Conservation (phyloP, 2,888 invertebrate species). For the Caenorhabditis sp. region DNA sequence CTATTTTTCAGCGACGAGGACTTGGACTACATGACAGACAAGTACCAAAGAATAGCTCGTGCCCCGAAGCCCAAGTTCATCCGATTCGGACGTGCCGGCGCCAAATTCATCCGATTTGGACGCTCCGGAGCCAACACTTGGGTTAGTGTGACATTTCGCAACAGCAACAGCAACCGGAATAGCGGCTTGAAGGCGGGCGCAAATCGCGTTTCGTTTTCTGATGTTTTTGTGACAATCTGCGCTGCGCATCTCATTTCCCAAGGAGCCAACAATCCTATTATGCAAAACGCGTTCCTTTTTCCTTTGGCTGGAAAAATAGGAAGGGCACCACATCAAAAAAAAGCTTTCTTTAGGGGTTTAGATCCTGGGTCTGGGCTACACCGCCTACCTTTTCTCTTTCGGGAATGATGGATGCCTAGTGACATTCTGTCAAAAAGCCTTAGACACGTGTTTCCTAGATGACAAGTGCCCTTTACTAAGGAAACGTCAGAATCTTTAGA, state of each 20-base stretch:
- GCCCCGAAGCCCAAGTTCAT: slow-evolving; percentile 81
- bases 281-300: slow-evolving; percentile 4
- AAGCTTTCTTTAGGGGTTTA: background rate
- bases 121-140: slow-evolving; percentile 73
- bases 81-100: slow-evolving; percentile 78
- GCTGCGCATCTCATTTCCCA: background rate
- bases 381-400: background rate
- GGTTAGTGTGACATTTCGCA: slow-evolving; percentile 56
- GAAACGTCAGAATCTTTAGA: slow-evolving; percentile 32
- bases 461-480: no score
- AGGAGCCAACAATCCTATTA: slow-evolving; percentile 7
- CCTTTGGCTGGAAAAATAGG: background rate
- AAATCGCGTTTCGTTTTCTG: slow-evolving; percentile 20
- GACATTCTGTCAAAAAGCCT: slow-evolving; percentile 23
- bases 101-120: slow-evolving; percentile 80
- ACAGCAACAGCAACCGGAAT: no score
- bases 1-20: slow-evolving; percentile 61
- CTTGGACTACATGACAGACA: slow-evolving; percentile 28
- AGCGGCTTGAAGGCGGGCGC: no score
- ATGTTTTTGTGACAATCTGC: no score
- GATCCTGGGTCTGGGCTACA: background rate
- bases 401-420: slow-evolving; percentile 13
- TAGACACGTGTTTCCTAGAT: no score
- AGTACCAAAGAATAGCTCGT: slow-evolving; percentile 62
- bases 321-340: background rate